These are phyloP conservation scores for Festucalex cinctus DNA, from an alignment of 2,113 vertebrate species.

Conservation along the genomic window DNA sequence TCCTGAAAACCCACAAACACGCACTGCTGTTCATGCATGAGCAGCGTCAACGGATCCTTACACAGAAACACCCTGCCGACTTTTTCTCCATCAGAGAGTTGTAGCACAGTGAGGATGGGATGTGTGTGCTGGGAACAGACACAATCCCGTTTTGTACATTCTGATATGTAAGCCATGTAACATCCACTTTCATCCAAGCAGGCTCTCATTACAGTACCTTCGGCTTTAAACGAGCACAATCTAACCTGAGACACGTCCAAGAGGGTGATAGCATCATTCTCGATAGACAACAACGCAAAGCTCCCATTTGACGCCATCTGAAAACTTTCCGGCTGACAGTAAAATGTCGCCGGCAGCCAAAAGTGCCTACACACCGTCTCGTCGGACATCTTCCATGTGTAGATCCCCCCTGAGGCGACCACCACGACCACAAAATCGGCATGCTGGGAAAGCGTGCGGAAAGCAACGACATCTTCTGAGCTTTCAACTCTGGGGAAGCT, in stretches of 20 bases:
- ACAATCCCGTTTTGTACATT: constrained; percentile 19
- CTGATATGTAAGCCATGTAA: constrained; percentile 61
- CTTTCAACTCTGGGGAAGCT: constrained; percentile 56
- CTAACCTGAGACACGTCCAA: constrained; percentile 60
- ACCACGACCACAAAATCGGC: constrained; percentile 73
- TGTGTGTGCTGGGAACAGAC: constrained; percentile 49
- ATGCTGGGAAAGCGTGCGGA: constrained; percentile 62
- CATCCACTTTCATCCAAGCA: constrained; percentile 58
- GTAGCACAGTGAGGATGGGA: constrained; percentile 59
- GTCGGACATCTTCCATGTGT: constrained; percentile 76
- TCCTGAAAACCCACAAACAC: constrained; percentile 77
- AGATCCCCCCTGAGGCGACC: constrained; percentile 61
- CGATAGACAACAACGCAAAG: constrained; percentile 62
- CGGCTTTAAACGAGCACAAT: constrained; percentile 57
- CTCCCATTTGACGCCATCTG: constrained; percentile 66
- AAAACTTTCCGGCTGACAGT: constrained; percentile 54
- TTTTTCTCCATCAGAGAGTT: constrained; percentile 58
- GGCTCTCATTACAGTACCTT: constrained; percentile 54
- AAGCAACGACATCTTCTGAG: constrained; percentile 63
- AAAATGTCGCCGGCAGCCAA: constrained; percentile 56
- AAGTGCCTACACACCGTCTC: constrained; percentile 72
- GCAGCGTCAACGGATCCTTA: constrained; percentile 55
- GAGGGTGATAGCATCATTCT: constrained; percentile 52
- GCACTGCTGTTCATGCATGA: constrained; percentile 41
- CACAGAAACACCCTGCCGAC: constrained; percentile 61